These are phyloP conservation scores for Ptychadena robeensis DNA, from an alignment of 2,797 vertebrate species.

Conservation along the genomic window DNA sequence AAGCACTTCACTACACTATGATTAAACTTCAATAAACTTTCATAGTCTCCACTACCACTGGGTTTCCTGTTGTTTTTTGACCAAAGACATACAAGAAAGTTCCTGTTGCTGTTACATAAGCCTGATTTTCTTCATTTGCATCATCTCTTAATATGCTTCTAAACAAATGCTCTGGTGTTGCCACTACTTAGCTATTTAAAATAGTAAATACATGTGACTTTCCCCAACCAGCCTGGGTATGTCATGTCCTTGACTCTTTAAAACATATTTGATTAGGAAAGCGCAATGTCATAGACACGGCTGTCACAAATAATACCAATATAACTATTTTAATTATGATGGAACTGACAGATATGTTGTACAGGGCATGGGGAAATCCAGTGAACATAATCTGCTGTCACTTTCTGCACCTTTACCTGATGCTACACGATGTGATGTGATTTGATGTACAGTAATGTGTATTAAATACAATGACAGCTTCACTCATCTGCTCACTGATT, in stretches of 20 bases:
- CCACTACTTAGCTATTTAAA: not conserved
- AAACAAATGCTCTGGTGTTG: not conserved
- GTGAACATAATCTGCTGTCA: conserved; percentile 28
- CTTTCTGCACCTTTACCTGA: conserved; percentile 13
- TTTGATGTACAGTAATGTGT: conserved; percentile 22
- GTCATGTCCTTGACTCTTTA: conserved; percentile 23
- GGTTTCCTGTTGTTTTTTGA: not conserved
- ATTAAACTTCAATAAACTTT: too few relatives aligned
- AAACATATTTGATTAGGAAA: conserved; percentile 41
- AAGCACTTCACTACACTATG: too few relatives aligned
- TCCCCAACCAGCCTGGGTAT: conserved; percentile 13
- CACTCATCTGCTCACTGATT: conserved; percentile 3
- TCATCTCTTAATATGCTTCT: not conserved
- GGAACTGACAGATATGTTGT: conserved; percentile 50
- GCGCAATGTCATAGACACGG: conserved; percentile 26
- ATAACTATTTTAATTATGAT: conserved; percentile 42
- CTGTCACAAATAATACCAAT: conserved; percentile 30
- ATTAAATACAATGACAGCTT: conserved; percentile 20
- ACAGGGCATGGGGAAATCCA: conserved; percentile 33
- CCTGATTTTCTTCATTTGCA: not conserved
- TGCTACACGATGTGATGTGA: conserved; percentile 29
- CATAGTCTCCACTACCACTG: not conserved
- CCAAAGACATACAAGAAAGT: not conserved
- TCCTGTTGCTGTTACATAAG: not conserved
- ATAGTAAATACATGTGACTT: conserved; percentile 9